phyloP scores from a whole-genome alignment of 2,888 invertebrate genomes.

The Oscheius myriophilus region DNA sequence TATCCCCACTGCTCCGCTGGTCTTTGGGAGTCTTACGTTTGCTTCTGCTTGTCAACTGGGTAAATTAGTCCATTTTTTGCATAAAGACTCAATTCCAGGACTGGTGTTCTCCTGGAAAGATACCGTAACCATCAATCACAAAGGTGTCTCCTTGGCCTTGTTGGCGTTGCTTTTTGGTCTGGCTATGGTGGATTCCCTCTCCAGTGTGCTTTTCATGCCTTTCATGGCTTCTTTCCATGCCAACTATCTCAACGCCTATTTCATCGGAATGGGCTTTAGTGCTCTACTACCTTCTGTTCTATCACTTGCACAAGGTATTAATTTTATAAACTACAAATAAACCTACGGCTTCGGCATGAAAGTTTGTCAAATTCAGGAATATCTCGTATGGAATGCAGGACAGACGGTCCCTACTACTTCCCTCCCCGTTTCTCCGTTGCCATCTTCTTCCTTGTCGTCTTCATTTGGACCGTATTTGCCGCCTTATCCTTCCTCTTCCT shows the following conservation, averaged over 20 bases:
- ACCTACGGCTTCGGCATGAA: not conserved
- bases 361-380: conserved; percentile 19
- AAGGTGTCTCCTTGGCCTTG: conserved; percentile 56
- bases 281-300: conserved; percentile 84
- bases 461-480: conserved; percentile 61
- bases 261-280: conserved; percentile 85
- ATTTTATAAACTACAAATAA: not conserved
- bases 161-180: conserved; percentile 63
- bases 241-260: conserved; percentile 83
- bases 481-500: conserved; percentile 56
- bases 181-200: conserved; percentile 81
- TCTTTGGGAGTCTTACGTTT: conserved; percentile 73
- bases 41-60: conserved; percentile 63
- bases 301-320: conserved; percentile 80
- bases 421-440: conserved; percentile 63
- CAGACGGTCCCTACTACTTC: conserved; percentile 41
- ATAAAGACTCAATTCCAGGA: conserved; percentile 21
- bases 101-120: conserved; percentile 56
- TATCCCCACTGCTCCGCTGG: conserved; percentile 71
- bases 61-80: not conserved
- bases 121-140: conserved; percentile 49
- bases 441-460: conserved; percentile 59
- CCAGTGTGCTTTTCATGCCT: conserved; percentile 86
- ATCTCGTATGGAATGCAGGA: conserved; percentile 6
- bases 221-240: conserved; percentile 78